Base-by-base conservation (phyloP, 1,140 invertebrate species). In the Eriocheir sinensis region DNA sequence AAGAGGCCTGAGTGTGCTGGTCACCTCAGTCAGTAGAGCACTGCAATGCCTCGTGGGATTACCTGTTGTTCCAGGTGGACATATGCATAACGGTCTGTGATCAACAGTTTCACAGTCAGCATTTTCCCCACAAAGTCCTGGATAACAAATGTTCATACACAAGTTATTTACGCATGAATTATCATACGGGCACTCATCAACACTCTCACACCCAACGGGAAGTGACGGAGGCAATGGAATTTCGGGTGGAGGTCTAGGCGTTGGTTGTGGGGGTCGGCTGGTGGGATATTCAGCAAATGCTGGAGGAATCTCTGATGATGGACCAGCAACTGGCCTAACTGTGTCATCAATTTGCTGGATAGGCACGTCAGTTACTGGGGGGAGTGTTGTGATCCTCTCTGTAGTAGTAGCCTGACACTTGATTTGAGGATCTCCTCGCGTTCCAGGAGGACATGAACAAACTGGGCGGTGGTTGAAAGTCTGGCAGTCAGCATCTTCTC, bases 71-170 rank as follows among this genome's bases (percentile, higher is more conserved):
- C 96, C 95, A 34, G 95, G 97, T 96, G 98, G 98, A 96, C 98
- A 98, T 86, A 97, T 97, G 96, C 98, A 98, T 92, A 97, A 97
- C 2, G 98, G 98, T 36, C 97, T 97, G 96, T 98, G 98, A 79
- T 96, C 95, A 38, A 98, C 97, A 44, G 98, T 98, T 94, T 97
- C 97, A 96, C 98, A 99, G 94, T 97, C 97, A 0, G 98, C 98
- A 96, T 98, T 98, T 32, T 98, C 97, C 36, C 98, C 98, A 96
- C 98, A 99, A 0, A 98, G 98, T 32, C 98, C 98, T 30, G 96
- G 96, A 97, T 96, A 89, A 95, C 96, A 97, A n/a, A 96, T 96
- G 95, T 96, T 96, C 91, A 92, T 72, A 79, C 96, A 96, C 9
- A 96, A 91, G 36, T 95, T 96, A 91, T 96, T 96, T 8, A 96